A percentile compares a stretch with the other conserved stretches of the same genome.
Conservation (phyloP, 2,113 vertebrate genomes). For the Mesoclemmys tuberculata region DNA sequence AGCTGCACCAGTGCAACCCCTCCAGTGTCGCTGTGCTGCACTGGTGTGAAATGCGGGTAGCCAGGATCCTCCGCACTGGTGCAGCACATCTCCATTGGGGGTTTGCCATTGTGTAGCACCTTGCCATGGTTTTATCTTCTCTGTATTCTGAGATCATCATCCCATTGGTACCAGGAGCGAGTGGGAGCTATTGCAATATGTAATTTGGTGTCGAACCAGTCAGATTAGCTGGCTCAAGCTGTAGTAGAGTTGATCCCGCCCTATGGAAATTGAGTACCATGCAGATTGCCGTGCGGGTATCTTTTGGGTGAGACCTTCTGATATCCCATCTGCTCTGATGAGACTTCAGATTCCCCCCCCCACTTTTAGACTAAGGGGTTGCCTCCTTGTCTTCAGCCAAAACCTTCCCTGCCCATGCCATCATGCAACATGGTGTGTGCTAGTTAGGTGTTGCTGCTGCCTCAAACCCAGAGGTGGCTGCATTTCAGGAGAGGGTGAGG, state of each 20-base stretch:
- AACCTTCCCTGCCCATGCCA: background rate
- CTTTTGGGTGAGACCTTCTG: background rate
- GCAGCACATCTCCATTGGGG: background rate
- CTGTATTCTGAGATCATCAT: background rate
- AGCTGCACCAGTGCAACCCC: background rate
- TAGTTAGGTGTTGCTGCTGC: background rate
- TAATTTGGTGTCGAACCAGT: background rate
- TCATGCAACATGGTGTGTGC: background rate
- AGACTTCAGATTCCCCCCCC: background rate
- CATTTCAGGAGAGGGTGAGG: background rate
- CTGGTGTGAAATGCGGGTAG: background rate
- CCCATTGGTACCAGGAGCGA: background rate
- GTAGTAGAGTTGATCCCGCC: fast-evolving
- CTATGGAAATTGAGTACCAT: fast-evolving
- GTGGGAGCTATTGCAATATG: background rate
- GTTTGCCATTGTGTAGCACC: background rate
- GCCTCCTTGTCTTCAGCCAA: background rate
- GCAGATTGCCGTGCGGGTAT: background rate
- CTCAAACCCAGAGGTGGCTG: background rate
- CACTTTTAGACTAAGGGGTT: background rate
- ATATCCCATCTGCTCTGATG: background rate
- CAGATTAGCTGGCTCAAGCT: background rate
- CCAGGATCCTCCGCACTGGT: background rate
- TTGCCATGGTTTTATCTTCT: background rate
- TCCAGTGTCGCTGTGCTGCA: background rate